Evolutionary conservation across 2,797 vertebrate genomes (phyloP).

Genomic region (Lithobates sylvaticus): DNA sequence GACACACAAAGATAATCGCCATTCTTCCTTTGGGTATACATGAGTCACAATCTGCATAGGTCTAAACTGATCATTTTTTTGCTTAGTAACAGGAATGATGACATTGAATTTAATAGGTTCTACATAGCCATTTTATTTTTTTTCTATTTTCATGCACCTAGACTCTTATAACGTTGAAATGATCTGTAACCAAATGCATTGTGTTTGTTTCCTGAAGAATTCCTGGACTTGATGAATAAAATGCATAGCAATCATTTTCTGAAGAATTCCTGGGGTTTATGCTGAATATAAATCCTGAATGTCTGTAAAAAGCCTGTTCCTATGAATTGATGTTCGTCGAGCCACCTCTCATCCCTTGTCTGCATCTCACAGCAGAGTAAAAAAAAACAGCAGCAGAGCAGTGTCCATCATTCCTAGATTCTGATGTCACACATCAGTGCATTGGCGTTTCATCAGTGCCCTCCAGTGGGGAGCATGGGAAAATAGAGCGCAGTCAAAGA

Average conservation of each 20-base stretch:
- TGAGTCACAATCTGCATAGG: neutral
- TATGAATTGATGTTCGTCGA: neutral
- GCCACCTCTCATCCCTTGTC: neutral
- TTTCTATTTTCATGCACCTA: neutral
- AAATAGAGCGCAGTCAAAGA: neutral
- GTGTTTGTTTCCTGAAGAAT: neutral
- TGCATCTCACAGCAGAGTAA: neutral
- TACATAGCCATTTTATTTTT: neutral
- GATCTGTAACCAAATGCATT: neutral
- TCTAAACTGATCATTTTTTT: neutral
- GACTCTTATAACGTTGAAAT: neutral
- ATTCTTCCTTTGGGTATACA: neutral
- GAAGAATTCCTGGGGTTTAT: neutral
- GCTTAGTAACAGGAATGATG: neutral
- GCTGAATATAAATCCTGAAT: neutral
- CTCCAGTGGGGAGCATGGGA: conserved; percentile 33
- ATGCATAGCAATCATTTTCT: no score
- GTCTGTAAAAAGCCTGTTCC: neutral
- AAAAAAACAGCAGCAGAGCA: neutral
- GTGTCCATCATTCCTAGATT: neutral
- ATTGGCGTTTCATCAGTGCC: conserved; percentile 22
- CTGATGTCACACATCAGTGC: neutral
- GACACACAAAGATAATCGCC: neutral
- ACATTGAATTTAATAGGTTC: neutral
- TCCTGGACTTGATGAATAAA: no score